These are phyloP conservation scores for Tragelaphus imberbis DNA, from an alignment of 2,113 vertebrate species.

Conservation along the genomic window DNA sequence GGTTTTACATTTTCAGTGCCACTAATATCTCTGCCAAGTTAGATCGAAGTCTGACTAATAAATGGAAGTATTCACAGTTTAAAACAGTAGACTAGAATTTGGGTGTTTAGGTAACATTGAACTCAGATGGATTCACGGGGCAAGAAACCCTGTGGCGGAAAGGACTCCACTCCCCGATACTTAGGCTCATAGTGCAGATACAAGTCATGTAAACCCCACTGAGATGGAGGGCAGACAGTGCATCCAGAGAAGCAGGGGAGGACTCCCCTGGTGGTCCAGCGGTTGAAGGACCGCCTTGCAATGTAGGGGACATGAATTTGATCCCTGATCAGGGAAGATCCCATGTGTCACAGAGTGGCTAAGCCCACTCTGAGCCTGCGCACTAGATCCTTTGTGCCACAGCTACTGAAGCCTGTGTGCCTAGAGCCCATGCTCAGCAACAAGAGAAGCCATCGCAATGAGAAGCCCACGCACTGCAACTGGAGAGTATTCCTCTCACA, in stretches of 20 bases:
- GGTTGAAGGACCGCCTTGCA: not conserved
- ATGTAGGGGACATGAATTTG: not conserved
- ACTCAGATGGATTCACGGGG: not conserved
- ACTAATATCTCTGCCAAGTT: not conserved
- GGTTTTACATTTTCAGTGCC: not conserved
- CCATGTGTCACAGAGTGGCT: not conserved
- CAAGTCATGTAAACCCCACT: fast-evolving
- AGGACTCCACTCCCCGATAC: not conserved
- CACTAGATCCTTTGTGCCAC: not conserved
- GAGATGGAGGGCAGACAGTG: not conserved
- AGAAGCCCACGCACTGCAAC: not conserved
- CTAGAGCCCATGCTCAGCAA: not conserved
- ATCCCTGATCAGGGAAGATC: not conserved
- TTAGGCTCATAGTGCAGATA: not conserved
- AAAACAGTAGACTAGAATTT: not conserved
- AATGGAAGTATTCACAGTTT: not conserved
- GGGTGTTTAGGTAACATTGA: not conserved
- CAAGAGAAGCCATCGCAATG: not conserved
- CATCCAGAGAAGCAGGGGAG: not conserved
- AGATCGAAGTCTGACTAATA: not conserved
- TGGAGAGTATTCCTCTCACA: not conserved
- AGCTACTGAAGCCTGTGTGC: not conserved
- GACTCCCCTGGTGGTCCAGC: not conserved
- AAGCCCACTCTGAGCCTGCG: not conserved
- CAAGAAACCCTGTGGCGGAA: not conserved